Conservation (phyloP, 2,888 invertebrate species). For the Phrixothrix hirtus region DNA sequence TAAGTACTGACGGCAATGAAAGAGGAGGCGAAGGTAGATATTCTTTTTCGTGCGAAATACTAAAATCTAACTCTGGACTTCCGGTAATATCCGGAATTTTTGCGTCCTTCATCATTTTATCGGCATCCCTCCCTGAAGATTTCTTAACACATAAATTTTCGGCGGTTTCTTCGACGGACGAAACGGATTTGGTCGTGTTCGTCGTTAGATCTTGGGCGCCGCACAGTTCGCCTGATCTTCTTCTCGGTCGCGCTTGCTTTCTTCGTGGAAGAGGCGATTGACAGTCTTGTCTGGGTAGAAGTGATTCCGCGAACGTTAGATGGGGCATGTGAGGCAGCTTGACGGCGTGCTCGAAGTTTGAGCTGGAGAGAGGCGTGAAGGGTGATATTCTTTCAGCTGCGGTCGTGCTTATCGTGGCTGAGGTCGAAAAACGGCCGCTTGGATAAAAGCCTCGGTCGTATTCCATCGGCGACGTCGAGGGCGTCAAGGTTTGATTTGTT, state of each 20-base stretch:
- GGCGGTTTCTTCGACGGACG: conserved; percentile 51
- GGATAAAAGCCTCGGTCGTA: conserved; percentile 48
- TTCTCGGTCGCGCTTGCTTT: conserved; percentile 83
- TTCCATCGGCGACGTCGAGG: conserved; percentile 57
- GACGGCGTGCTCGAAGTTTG: conserved; percentile 56
- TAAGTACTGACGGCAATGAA: conserved; percentile 62
- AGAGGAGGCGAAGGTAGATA: conserved; percentile 58
- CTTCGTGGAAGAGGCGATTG: conserved; percentile 81
- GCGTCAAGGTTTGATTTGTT: conserved; percentile 53
- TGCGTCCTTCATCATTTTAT: conserved; percentile 13
- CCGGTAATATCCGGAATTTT: conserved; percentile 39
- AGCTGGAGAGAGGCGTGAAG: conserved; percentile 53
- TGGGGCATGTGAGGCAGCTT: conserved; percentile 58
- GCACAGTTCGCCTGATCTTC: conserved; percentile 76
- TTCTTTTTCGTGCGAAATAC: conserved; percentile 48
- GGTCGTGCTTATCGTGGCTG: conserved; percentile 38
- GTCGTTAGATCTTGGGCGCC: conserved; percentile 66
- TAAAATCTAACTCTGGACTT: conserved; percentile 53
- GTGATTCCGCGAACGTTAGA: conserved; percentile 52
- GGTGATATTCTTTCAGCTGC: conserved; percentile 45
- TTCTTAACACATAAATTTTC: conserved; percentile 69
- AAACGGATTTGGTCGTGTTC: conserved; percentile 33
- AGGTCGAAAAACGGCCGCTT: conserved; percentile 51
- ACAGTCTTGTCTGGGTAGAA: conserved; percentile 59
- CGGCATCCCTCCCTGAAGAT: conserved; percentile 56